Base-by-base conservation (phyloP, 2,797 vertebrate genomes). In the Lutjanus campechanus region DNA sequence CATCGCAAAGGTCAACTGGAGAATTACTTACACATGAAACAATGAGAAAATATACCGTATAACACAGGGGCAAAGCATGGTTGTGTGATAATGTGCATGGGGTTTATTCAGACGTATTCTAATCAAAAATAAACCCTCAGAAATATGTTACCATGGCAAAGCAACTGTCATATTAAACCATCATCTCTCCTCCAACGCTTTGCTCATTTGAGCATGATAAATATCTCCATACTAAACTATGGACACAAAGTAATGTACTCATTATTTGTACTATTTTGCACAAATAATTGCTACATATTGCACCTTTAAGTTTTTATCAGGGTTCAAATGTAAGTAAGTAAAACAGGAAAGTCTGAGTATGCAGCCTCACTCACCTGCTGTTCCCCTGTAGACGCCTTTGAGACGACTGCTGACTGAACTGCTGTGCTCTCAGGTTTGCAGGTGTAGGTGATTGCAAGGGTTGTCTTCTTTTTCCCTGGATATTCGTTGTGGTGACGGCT, bases 1-100 rank as follows among this genome's bases (percentile, higher is more conserved):
- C 22, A 29, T 22, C 0, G 5, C 43, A 77, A 83, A 86, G 71
- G 81, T 81, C 66, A 75, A 17, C 10, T 5, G 6, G 22, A 71
- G 59, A 83, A 67, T 68, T 25, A 44, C 7, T 40, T 44, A 60
- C 5, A 49, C 12, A 59, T 40, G 29, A 36, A 66, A 50, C 40
- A 36, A 55, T 66, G 50, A 56, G 2, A 76, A 46, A n/a, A 25
- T 51, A 20, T 15, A 50, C 9, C 11, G 8, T 47, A 9, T 19
- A 51, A 36, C 25, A 22, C 13, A 19, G 46, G 6, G n/a, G 22
- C 11, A 55, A 53, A 51, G 1, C 10, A 12, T 10, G 11, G 12
- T 44, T 29, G 41, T 55, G 40, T 0, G 2, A 43, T 25, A 22
- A 49, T 47, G 17, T 47, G 11, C 11, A 54, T 36, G 1, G 11